A percentile compares a stretch with the other conserved stretches of the same genome.
phyloP scores from a whole-genome alignment of 2,113 vertebrate genomes.

The Setophaga coronata region DNA sequence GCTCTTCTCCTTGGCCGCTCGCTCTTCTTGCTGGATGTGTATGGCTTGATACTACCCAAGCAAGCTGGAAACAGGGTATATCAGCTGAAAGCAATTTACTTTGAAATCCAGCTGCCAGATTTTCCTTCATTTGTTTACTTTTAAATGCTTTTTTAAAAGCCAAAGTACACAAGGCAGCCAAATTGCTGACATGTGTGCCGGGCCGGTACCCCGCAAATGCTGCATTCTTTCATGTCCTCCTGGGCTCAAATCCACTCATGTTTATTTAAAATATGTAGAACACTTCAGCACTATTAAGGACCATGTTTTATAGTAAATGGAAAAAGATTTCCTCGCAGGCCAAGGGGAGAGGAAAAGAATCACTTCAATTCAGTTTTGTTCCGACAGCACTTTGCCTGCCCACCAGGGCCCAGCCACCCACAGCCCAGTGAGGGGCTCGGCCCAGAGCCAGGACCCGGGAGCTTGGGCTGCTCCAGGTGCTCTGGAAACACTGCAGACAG shows the following conservation, averaged over 20 bases:
- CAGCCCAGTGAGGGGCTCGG: neutral
- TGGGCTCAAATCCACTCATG: slow-evolving; percentile 85
- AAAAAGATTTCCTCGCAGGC: slow-evolving; percentile 82
- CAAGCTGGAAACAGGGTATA: slow-evolving; percentile 86
- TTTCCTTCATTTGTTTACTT: slow-evolving; percentile 95
- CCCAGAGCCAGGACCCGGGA: neutral
- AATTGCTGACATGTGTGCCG: slow-evolving; percentile 96
- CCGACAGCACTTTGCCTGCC: slow-evolving; percentile 77
- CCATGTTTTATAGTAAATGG: slow-evolving; percentile 86
- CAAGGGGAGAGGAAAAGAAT: slow-evolving; percentile 69
- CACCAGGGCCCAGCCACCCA: slow-evolving; percentile 9
- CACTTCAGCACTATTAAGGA: slow-evolving; percentile 92
- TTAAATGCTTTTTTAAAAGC: slow-evolving; percentile 92
- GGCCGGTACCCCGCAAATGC: slow-evolving; percentile 81
- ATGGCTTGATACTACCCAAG: slow-evolving; percentile 89
- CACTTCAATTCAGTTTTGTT: slow-evolving; percentile 82
- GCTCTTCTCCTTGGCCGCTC: slow-evolving; percentile 40
- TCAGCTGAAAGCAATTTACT: slow-evolving; percentile 98
- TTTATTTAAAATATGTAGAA: slow-evolving; percentile 96
- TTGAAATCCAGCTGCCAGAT: slow-evolving; percentile 91
- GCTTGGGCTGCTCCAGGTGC: neutral
- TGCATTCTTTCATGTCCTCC: slow-evolving; percentile 93
- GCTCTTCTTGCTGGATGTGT: slow-evolving; percentile 58
- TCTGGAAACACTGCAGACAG: neutral
- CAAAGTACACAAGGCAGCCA: slow-evolving; percentile 97